A percentile compares a stretch with the other conserved stretches of the same genome.
Evolutionary conservation across 2,113 vertebrate genomes (phyloP).

Genomic region (Elachura formosa): DNA sequence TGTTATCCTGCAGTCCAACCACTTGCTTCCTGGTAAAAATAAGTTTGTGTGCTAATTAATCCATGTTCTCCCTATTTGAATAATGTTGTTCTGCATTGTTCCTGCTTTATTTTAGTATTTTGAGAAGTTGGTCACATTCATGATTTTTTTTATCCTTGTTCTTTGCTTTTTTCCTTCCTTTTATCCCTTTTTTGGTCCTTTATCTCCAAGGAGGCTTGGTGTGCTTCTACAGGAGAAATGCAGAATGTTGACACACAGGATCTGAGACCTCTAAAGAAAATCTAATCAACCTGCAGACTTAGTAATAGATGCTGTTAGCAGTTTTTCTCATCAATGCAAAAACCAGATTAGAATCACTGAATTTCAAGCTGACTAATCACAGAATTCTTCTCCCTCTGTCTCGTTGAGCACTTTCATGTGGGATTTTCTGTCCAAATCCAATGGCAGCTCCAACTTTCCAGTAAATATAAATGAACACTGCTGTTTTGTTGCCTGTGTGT

Average conservation of each 20-base stretch:
- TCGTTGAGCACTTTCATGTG: background rate
- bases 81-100: background rate
- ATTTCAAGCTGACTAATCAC: background rate
- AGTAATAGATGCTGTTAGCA: background rate
- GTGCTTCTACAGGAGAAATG: background rate
- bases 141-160: background rate
- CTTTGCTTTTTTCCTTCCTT: accelerated
- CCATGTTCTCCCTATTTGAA: background rate
- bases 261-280: background rate
- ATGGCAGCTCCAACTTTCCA: background rate
- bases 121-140: background rate
- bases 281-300: background rate
- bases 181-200: accelerated
- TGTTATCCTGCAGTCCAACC: background rate
- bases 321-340: background rate
- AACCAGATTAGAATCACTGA: background rate
- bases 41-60: background rate
- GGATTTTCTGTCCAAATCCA: background rate
- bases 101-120: background rate
- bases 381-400: background rate
- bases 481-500: background rate
- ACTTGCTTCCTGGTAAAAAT: background rate
- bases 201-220: background rate
- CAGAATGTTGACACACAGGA: background rate
- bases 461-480: background rate